Base-by-base conservation (phyloP, 2,113 vertebrate species). In the Mus pahari region DNA sequence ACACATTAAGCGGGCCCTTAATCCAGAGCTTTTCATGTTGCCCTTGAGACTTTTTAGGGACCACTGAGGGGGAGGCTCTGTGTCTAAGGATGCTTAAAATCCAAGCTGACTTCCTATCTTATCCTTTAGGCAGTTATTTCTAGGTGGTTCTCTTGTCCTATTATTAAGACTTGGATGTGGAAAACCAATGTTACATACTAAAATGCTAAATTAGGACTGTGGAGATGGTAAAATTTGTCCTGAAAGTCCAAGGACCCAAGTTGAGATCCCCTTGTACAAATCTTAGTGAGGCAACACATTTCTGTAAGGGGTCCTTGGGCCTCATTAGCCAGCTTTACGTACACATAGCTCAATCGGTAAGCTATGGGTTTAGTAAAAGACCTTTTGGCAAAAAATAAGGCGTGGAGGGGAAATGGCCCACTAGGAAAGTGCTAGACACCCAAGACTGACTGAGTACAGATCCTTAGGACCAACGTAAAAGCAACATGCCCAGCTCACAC, bases 1-100 rank as follows among this genome's bases (percentile, higher is more conserved):
- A 95, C 97, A 98, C 97, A 97, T 96, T 98, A 96, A 97, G 94
- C 77, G 95, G 88, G 84, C 74, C 86, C 70, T 97, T 97, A 94
- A 84, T 53, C 82, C 60, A 97, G 92, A 86, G 89, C 97, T 55
- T 96, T n/a, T 95, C 77, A 97, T 53, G 78, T 33, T 96, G 90
- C 95, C 97, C 86, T 97, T 97, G 71, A 95, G 96, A 92, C 26
- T 58, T 91, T 45, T 28, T 75, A 74, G 86, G 88, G 90, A 78
- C 11, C 60, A 64, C 4, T 53, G 48, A 68, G 60, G 50, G 81
- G 81, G 50, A 17, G 42, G 33, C 66, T 93, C 90, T 48, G 0
- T 42, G 62, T 91, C 64, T 48, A 86, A 48, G 33, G 71, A 71
- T 55, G 62, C n/a, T 94, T 95, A 73, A 96, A 90, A 93, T 33